Conservation (phyloP, 2,888 invertebrate genomes). For the Lasioglossum villosulum region DNA sequence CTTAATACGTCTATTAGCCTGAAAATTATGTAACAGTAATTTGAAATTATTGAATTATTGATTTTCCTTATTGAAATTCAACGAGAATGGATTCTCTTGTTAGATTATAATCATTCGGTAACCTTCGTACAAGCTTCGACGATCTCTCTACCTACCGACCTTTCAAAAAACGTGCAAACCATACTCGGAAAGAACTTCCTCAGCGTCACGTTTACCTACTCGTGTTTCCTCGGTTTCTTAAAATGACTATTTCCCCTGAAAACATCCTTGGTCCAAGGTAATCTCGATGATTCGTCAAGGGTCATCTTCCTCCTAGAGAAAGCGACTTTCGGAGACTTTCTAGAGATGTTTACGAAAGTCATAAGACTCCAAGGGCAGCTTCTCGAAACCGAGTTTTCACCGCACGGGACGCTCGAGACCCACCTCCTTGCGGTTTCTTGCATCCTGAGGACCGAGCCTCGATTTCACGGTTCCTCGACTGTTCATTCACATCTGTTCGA, state of each 20-base stretch:
- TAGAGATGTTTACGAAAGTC: slow-evolving; percentile 71
- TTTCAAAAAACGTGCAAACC: neutral
- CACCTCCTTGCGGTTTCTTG: slow-evolving; percentile 60
- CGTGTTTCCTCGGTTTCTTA: slow-evolving; percentile 12
- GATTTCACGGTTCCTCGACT: slow-evolving; percentile 22
- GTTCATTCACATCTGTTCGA: neutral
- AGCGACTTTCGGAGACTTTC: slow-evolving; percentile 61
- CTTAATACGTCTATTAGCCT: too few species aligned
- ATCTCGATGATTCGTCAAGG: slow-evolving; percentile 53
- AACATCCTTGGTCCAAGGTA: slow-evolving; percentile 48
- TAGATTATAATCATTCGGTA: neutral
- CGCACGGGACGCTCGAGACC: slow-evolving; percentile 42
- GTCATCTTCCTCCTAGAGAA: slow-evolving; percentile 53
- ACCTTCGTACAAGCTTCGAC: neutral
- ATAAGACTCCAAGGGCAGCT: slow-evolving; percentile 67
- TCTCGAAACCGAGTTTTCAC: slow-evolving; percentile 69
- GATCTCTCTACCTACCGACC: neutral
- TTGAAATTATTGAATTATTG: too few species aligned
- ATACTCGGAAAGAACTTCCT: neutral
- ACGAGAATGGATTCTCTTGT: neutral
- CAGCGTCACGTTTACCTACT: neutral
- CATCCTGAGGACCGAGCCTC: neutral
- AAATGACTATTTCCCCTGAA: slow-evolving; percentile 2
- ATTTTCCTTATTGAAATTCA: neutral
- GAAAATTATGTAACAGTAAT: too few species aligned